phyloP scores from a whole-genome alignment of 2,888 invertebrate species.

The Abrostola triplasia region DNA sequence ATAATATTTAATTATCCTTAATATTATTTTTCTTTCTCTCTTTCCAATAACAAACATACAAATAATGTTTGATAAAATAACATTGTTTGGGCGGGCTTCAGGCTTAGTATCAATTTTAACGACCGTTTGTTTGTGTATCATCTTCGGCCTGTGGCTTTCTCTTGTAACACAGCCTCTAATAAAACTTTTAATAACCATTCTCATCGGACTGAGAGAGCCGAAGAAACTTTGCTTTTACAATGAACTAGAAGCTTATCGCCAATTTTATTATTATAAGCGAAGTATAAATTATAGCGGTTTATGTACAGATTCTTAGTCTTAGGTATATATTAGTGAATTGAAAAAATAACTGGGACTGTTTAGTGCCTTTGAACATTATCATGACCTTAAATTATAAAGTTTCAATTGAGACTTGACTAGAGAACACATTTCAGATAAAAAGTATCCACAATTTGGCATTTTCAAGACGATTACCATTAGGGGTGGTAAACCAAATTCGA shows the following conservation, averaged over 20 bases:
- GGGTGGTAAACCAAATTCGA: neutral
- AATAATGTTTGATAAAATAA: neutral
- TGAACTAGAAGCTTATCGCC: slow-evolving; percentile 14
- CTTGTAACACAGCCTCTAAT: slow-evolving; percentile 25
- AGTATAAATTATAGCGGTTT: neutral
- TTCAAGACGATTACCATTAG: neutral
- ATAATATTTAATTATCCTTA: too few relatives aligned
- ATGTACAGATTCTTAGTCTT: too few relatives aligned
- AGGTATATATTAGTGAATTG: too few relatives aligned
- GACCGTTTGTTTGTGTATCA: slow-evolving; percentile 13
- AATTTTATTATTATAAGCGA: neutral
- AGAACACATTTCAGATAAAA: neutral
- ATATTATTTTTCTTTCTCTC: too few relatives aligned
- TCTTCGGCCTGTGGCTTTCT: slow-evolving; percentile 8
- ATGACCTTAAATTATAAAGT: neutral
- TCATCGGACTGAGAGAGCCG: slow-evolving; percentile 16
- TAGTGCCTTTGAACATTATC: neutral
- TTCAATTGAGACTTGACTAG: neutral
- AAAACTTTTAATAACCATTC: slow-evolving; percentile 44
- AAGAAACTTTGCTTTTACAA: slow-evolving; percentile 21
- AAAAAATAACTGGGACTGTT: too few relatives aligned
- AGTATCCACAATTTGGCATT: neutral
- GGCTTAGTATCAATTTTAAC: slow-evolving; percentile 28
- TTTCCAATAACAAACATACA: too few relatives aligned
- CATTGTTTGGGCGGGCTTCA: neutral